These are phyloP conservation scores for Zeus faber DNA, from an alignment of 2,113 vertebrate species.

Conservation along the genomic window DNA sequence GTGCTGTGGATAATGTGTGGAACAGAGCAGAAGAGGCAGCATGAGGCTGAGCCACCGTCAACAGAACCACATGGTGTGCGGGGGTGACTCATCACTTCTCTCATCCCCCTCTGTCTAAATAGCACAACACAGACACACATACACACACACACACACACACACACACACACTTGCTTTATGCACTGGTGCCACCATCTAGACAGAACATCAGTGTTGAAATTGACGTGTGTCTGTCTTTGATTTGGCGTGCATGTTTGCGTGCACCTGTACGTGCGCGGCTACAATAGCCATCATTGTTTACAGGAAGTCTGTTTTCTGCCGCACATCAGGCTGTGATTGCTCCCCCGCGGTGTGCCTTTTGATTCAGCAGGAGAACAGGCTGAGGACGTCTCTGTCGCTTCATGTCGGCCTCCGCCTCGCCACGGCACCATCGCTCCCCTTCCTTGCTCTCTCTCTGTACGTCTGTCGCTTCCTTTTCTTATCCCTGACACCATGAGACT, in stretches of 20 bases:
- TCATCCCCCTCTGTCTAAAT: neutral
- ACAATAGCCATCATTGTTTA: too few relatives aligned
- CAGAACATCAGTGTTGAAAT: too few relatives aligned
- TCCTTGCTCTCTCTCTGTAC: neutral
- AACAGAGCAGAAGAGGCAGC: too few relatives aligned
- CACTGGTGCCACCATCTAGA: slow-evolving; percentile 35
- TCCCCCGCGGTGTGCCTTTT: too few relatives aligned
- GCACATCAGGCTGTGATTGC: slow-evolving; percentile 44
- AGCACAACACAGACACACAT: slow-evolving; percentile 3
- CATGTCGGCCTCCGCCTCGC: neutral
- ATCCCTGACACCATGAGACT: slow-evolving; percentile 63
- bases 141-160: slow-evolving; percentile 9
- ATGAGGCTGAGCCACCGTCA: too few relatives aligned
- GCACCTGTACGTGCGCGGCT: too few relatives aligned
- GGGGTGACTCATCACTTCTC: neutral
- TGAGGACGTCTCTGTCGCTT: neutral
- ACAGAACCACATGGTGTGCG: too few relatives aligned
- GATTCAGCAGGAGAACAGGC: slow-evolving; percentile 53
- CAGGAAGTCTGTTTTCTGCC: too few relatives aligned
- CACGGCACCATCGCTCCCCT: neutral
- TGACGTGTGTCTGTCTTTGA: too few relatives aligned
- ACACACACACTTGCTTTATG: neutral
- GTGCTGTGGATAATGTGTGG: too few relatives aligned
- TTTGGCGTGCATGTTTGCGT: too few relatives aligned
- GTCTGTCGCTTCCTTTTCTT: slow-evolving; percentile 3